A percentile compares a stretch with the other conserved stretches of the same genome.
These are phyloP conservation scores for Clepsis dumicolana DNA, from an alignment of 2,888 invertebrate genomes.

Conservation along the genomic window DNA sequence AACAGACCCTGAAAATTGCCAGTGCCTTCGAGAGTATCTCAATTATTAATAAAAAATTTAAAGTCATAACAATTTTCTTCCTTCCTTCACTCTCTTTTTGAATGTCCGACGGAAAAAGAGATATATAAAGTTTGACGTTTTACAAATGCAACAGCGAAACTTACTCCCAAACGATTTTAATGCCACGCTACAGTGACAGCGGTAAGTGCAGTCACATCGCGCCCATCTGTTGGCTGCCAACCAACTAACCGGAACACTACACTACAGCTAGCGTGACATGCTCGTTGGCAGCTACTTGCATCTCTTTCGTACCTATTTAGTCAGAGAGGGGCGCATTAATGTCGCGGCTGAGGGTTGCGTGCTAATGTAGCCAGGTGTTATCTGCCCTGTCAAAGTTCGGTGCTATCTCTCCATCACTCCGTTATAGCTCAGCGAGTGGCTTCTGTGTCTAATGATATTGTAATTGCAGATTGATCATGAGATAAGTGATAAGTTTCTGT, in stretches of 20 bases:
- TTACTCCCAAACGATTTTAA: not conserved
- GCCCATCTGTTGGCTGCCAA: slow-evolving; percentile 5
- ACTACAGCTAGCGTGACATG: not conserved
- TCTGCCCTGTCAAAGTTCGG: slow-evolving; percentile 7
- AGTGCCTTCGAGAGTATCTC: not conserved
- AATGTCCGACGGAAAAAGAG: not conserved
- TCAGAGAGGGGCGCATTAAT: not conserved
- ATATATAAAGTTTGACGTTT: not conserved
- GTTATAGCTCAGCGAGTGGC: not conserved
- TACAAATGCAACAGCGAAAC: not conserved
- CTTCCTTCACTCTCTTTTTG: not conserved
- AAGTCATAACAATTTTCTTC: not conserved
- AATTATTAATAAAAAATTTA: not conserved
- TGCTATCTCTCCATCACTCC: not conserved
- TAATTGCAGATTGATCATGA: not conserved
- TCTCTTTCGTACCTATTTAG: not conserved
- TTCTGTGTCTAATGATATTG: not conserved
- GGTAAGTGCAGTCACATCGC: not conserved
- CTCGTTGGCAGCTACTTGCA: not conserved
- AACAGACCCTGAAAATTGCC: not conserved
- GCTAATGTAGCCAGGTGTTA: slow-evolving; percentile 11
- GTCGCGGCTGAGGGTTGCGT: slow-evolving; percentile 1
- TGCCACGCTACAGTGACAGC: not conserved
- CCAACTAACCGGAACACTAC: not conserved
- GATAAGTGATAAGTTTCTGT: no score